These are phyloP conservation scores for Epinotia demarniana DNA, from an alignment of 2,888 invertebrate species.

Conservation along the genomic window DNA sequence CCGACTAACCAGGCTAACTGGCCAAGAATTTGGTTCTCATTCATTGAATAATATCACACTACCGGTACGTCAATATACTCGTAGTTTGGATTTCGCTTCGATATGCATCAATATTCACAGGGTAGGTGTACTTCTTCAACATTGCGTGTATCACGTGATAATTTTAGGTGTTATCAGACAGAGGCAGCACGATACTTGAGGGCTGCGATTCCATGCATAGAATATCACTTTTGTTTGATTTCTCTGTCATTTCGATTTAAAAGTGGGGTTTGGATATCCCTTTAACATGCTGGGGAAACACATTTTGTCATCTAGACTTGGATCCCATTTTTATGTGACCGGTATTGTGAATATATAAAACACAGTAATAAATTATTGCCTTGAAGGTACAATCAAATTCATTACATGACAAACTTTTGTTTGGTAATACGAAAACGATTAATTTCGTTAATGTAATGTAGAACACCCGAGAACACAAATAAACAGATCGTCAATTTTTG, in stretches of 20 bases:
- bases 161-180: not conserved
- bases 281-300: not conserved
- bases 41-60: too few species aligned
- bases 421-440: not conserved
- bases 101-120: too few species aligned
- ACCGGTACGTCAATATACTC: too few species aligned
- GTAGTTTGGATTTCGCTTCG: too few species aligned
- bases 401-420: not conserved
- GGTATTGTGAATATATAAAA: not conserved
- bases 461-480: not conserved
- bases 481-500: slow-evolving; percentile 31
- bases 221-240: not conserved
- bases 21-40: too few species aligned
- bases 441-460: not conserved
- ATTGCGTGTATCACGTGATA: too few species aligned
- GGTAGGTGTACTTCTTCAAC: too few species aligned
- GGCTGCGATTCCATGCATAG: not conserved
- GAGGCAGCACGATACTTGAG: not conserved
- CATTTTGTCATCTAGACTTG: not conserved
- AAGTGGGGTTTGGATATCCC: not conserved
- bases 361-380: too few species aligned
- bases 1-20: too few species aligned
- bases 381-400: not conserved
- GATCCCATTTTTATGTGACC: not conserved
- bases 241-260: not conserved